Evolutionary conservation across 2,888 invertebrate genomes (phyloP), one percentile per base, ranked within the genome.

Genomic region (Cylindroiulus punctatus): DNA sequence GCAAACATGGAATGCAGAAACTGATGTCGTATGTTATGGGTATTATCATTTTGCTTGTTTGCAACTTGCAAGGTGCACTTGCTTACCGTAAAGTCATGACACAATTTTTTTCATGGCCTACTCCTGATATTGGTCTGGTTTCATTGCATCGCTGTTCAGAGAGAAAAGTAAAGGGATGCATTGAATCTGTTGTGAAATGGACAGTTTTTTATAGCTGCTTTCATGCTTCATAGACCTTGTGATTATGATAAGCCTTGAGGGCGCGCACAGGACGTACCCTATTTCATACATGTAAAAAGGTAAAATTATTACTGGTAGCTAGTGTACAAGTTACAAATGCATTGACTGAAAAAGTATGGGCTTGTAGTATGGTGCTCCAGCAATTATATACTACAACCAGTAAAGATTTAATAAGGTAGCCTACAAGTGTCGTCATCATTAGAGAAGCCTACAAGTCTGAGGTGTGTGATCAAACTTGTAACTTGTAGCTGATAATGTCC

Each of bases 51-150:
- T 36, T 2, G 36, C n/a, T n/a, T n/a, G n/a, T n/a, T n/a, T n/a
- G n/a, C n/a, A n/a, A n/a, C n/a, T n/a, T 26, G 26, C 65, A 26
- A 65, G 65, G 26, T 65, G 65, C 65, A 65, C 65, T 65, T 65
- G 65, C 22, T n/a, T 65, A 19, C 36, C 7, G 7, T 36, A 36
- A n/a, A n/a, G n/a, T n/a, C 14, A 47, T 52, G 65, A 65, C 65
- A 65, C 65, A 65, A 22, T 65, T 65, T 47, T 47, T 65, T 65
- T 22, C 65, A 26, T 65, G 65, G 65, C 65, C 65, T 65, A 65
- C 65, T 65, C 65, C 65, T 65, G 65, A 65, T 65, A 22, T 65
- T 65, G 65, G 26, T 65, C 7, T 57, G 57, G 7, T 57, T 57
- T 57, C 17, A 19, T 19, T 65, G 17, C 26, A 26, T 65, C 22